Percentiles rank a stretch among this genome's conserved stretches.
Conservation (phyloP, 1,140 invertebrate genomes). For the Drosophila persimilis region DNA sequence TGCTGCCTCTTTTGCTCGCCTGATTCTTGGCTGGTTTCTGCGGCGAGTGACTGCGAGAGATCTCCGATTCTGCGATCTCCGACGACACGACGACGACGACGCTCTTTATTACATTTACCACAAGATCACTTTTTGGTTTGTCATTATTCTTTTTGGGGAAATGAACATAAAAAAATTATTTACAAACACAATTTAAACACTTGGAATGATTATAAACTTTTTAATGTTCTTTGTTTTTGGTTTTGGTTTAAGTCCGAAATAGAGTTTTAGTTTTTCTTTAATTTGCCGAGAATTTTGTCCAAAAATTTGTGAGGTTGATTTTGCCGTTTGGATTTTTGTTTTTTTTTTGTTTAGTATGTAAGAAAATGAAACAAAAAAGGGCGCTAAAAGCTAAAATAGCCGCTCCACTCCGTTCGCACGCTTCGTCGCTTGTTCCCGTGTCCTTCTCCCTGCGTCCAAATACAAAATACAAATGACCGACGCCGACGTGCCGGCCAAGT, state of each 20-base stretch:
- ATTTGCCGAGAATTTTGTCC: conserved; percentile 66
- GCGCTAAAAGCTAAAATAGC: conserved; percentile 80
- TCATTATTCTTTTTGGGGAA: conserved; percentile 40
- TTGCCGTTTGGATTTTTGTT: neutral
- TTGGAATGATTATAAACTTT: conserved; percentile 34
- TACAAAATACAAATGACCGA: no score
- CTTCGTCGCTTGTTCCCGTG: no score
- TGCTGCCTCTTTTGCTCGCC: conserved; percentile 27
- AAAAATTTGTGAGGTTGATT: conserved; percentile 56
- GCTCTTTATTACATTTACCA: conserved; percentile 20
- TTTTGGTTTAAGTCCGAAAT: conserved; percentile 46
- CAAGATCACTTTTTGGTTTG: conserved; percentile 52
- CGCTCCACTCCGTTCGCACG: conserved; percentile 52
- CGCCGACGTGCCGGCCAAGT: no score
- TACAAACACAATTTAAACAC: conserved; percentile 67
- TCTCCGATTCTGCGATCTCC: conserved; percentile 3
- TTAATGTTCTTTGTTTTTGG: neutral
- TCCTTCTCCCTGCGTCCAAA: no score
- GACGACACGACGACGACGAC: neutral
- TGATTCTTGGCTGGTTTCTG: conserved; percentile 30
- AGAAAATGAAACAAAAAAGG: conserved; percentile 82
- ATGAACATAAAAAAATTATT: conserved; percentile 67
- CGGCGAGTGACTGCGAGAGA: neutral
- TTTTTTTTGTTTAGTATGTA: conserved; percentile 35
- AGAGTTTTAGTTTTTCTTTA: conserved; percentile 28